These are phyloP conservation scores for Phrynocephalus forsythii DNA, from an alignment of 2,797 vertebrate genomes.

Conservation along the genomic window DNA sequence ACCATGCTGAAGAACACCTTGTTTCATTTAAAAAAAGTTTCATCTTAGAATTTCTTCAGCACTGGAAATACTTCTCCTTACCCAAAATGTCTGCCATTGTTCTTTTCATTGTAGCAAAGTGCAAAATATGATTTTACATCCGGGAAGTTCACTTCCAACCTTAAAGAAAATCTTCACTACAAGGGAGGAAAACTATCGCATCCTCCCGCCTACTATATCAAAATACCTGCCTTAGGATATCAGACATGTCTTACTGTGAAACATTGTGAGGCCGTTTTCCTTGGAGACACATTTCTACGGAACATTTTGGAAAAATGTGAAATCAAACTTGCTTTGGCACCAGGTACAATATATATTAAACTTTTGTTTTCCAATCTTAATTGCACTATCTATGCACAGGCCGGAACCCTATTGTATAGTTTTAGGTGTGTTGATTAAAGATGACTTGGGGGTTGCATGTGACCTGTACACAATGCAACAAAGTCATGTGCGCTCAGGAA, in stretches of 20 bases:
- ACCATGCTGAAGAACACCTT: background rate
- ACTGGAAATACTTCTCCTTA: background rate
- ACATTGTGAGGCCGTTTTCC: slow-evolving; percentile 71
- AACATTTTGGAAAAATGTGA: slow-evolving; percentile 78
- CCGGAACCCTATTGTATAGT: no score
- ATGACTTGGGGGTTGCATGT: no score
- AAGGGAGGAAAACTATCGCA: slow-evolving; percentile 4
- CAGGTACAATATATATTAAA: slow-evolving; percentile 71
- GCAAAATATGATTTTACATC: slow-evolving; percentile 66
- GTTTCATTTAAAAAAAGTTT: background rate
- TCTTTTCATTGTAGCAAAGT: slow-evolving; percentile 67
- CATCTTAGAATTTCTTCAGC: background rate
- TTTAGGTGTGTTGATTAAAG: no score
- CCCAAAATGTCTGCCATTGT: slow-evolving; percentile 23
- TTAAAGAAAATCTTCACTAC: slow-evolving; percentile 45
- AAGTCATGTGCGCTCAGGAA: no score
- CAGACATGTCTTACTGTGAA: slow-evolving; percentile 77
- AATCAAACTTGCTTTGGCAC: slow-evolving; percentile 72
- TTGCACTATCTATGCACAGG: background rate
- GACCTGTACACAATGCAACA: no score
- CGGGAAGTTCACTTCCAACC: slow-evolving; percentile 41
- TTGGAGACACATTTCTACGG: slow-evolving; percentile 73
- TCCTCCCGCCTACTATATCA: slow-evolving; percentile 47
- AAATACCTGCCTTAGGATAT: slow-evolving; percentile 73
- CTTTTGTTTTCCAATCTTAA: slow-evolving; percentile 8